These are phyloP conservation scores for Homalodisca vitripennis DNA, from an alignment of 1,140 invertebrate genomes.

Conservation along the genomic window DNA sequence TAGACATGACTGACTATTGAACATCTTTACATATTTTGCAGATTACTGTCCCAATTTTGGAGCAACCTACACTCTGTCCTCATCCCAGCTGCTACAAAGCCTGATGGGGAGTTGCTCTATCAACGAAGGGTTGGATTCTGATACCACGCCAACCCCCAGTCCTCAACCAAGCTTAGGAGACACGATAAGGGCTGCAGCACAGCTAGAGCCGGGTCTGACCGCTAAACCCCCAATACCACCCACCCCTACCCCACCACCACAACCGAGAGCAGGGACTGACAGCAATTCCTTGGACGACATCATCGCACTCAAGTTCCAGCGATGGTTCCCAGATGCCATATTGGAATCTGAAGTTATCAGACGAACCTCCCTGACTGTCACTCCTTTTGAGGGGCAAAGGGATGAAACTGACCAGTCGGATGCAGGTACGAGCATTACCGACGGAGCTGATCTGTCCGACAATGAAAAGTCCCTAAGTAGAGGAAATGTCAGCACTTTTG, in stretches of 20 bases:
- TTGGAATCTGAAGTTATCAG: not conserved
- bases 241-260: slow-evolving; percentile 1
- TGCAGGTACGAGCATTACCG: not conserved
- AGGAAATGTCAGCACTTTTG: slow-evolving; percentile 13
- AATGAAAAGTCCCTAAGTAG: not conserved
- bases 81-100: slow-evolving; percentile 29
- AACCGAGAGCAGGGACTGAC: no score
- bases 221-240: slow-evolving; percentile 41
- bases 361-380: not conserved
- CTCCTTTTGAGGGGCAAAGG: not conserved
- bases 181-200: slow-evolving; percentile 7
- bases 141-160: slow-evolving; percentile 34
- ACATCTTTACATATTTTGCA: no score
- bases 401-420: slow-evolving; percentile 10
- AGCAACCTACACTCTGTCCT: slow-evolving; percentile 30
- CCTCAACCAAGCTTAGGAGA: slow-evolving; percentile 32
- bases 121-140: slow-evolving; percentile 35
- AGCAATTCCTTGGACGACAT: slow-evolving; percentile 43
- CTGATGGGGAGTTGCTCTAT: slow-evolving; percentile 36
- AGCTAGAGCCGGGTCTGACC: slow-evolving; percentile 38
- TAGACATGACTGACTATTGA: not conserved
- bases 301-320: slow-evolving; percentile 43
- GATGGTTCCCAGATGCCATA: slow-evolving; percentile 43
- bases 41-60: slow-evolving; percentile 26
- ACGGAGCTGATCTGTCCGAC: not conserved